phyloP scores from a whole-genome alignment of 2,888 invertebrate genomes.

The Eupithecia subfuscata region DNA sequence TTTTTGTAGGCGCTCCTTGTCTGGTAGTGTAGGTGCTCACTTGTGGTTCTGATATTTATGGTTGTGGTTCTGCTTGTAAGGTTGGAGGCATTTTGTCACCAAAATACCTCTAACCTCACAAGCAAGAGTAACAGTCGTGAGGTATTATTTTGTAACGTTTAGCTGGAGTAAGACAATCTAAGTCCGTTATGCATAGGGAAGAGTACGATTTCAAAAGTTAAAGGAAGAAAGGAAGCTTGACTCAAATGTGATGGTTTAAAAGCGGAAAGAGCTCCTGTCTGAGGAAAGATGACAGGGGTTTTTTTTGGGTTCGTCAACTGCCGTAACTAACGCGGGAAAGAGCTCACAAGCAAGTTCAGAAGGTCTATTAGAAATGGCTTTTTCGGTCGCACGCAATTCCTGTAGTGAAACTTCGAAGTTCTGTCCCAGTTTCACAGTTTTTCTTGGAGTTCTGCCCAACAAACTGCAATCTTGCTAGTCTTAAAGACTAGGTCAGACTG shows the following conservation, averaged over 20 bases:
- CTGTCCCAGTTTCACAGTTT: neutral
- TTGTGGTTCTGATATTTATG: conserved; percentile 1
- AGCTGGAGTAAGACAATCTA: neutral
- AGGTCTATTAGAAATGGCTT: too few relatives aligned
- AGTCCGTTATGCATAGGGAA: too few relatives aligned
- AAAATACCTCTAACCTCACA: too few relatives aligned
- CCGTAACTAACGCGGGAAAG: too few relatives aligned
- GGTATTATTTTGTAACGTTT: neutral
- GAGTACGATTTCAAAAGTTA: too few relatives aligned
- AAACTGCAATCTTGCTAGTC: neutral
- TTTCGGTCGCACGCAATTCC: neutral
- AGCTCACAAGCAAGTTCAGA: too few relatives aligned
- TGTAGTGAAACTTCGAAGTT: neutral
- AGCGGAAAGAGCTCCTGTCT: too few relatives aligned
- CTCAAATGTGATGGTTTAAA: too few relatives aligned
- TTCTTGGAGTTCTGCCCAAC: neutral
- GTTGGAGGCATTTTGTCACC: neutral
- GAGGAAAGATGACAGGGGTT: too few relatives aligned
- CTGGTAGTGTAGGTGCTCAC: neutral
- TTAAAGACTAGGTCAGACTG: conserved; percentile 17
- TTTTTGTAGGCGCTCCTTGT: conserved; percentile 34
- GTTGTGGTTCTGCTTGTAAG: too few relatives aligned
- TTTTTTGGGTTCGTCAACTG: too few relatives aligned
- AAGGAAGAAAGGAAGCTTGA: too few relatives aligned
- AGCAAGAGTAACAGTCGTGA: neutral